These are phyloP conservation scores for Fukomys damarensis DNA, from an alignment of 2,113 vertebrate species.

Conservation along the genomic window DNA sequence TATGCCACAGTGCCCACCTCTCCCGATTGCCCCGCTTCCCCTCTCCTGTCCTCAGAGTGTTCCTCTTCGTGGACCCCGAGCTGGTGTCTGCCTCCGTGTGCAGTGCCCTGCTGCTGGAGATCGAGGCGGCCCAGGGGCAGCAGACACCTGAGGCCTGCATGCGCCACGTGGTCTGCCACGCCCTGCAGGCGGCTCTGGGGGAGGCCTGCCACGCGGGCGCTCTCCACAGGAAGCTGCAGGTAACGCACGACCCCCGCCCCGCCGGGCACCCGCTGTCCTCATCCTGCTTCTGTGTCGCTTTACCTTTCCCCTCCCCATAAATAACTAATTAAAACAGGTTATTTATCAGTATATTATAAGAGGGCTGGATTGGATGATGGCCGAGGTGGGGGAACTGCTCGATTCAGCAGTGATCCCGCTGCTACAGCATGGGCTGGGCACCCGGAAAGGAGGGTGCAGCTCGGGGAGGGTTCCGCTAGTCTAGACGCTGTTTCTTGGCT, in stretches of 20 bases:
- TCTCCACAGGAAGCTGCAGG: conserved; percentile 90
- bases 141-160: conserved; percentile 86
- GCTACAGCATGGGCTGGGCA: not conserved
- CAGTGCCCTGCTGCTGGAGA: conserved; percentile 86
- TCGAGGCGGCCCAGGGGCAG: conserved; percentile 82
- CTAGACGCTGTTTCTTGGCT: not conserved
- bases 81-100: conserved; percentile 90
- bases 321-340: not conserved
- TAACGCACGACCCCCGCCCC: conserved; percentile 54
- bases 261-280: accelerated
- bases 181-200: conserved; percentile 91
- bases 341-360: not conserved
- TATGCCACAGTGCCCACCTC: not conserved
- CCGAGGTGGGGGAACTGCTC: not conserved
- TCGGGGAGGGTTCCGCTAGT: not conserved
- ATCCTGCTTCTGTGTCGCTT: not conserved
- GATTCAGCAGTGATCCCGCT: not conserved
- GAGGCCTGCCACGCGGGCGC: conserved; percentile 80
- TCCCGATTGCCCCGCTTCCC: not conserved
- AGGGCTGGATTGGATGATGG: not conserved
- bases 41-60: conserved; percentile 86
- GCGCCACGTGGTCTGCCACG: conserved; percentile 89
- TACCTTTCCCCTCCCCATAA: too few relatives aligned
- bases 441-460: not conserved
- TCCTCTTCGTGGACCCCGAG: conserved; percentile 93